Conservation (phyloP, 2,797 vertebrate genomes). For the Anguilla pacifica region DNA sequence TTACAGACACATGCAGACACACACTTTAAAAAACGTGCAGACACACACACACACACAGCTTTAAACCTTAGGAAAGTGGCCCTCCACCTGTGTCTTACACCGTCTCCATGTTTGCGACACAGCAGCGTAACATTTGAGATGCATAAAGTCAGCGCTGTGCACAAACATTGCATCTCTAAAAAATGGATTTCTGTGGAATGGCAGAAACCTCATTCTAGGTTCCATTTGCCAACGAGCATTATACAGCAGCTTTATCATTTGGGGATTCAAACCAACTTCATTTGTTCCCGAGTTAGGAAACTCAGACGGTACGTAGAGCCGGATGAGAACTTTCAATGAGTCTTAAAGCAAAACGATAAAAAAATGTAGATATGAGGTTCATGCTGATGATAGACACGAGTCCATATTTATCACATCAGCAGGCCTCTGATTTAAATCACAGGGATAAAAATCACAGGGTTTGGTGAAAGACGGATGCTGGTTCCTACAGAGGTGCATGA, state of each 20-base stretch:
- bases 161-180: background rate
- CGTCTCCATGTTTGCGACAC: background rate
- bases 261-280: background rate
- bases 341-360: background rate
- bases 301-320: background rate
- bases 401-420: background rate
- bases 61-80: no score
- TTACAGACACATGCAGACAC: conserved; percentile 21
- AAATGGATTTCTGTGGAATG: background rate
- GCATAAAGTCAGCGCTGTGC: background rate
- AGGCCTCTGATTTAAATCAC: background rate
- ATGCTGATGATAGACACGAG: background rate
- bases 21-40: conserved; percentile 27
- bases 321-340: background rate
- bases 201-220: background rate
- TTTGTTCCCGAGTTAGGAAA: background rate
- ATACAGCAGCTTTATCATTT: background rate
- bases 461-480: background rate
- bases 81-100: background rate
- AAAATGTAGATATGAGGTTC: background rate
- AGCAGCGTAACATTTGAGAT: background rate
- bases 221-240: background rate
- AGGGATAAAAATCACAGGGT: background rate
- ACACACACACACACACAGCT: background rate
- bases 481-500: background rate